These are phyloP conservation scores for Lates japonicus DNA, from an alignment of 2,797 vertebrate species.

Conservation along the genomic window DNA sequence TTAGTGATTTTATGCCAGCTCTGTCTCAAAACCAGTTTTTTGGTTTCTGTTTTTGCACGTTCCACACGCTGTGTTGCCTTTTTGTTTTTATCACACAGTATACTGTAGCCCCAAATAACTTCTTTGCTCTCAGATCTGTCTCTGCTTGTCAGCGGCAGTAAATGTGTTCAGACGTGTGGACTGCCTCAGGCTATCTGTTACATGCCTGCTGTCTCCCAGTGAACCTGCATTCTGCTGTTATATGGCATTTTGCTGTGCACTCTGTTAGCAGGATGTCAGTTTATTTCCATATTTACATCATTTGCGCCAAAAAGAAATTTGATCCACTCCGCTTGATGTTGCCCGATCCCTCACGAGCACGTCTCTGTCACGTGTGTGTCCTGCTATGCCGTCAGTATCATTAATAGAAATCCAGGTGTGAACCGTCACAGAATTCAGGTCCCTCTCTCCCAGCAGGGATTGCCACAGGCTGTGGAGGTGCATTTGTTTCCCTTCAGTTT, in stretches of 20 bases:
- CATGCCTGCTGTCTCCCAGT: slow-evolving; percentile 17
- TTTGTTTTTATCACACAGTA: slow-evolving; percentile 2
- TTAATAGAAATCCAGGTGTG: slow-evolving; percentile 11
- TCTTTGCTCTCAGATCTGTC: slow-evolving; percentile 20
- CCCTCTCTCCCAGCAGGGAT: neutral
- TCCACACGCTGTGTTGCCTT: neutral
- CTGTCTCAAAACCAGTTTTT: slow-evolving; percentile 31
- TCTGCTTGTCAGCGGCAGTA: slow-evolving; percentile 48
- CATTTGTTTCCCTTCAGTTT: slow-evolving; percentile 37
- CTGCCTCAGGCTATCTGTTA: slow-evolving; percentile 33
- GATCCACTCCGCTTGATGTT: neutral
- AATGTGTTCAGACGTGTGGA: slow-evolving; percentile 62
- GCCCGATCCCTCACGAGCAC: slow-evolving; percentile 3
- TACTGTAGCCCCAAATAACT: neutral
- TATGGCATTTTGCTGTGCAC: neutral
- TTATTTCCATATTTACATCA: slow-evolving; percentile 2
- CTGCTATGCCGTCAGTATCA: neutral
- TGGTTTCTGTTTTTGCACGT: neutral
- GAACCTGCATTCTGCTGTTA: slow-evolving; percentile 37
- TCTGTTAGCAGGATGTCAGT: neutral
- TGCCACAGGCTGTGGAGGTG: slow-evolving; percentile 11
- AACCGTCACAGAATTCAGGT: neutral
- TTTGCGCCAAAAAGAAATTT: slow-evolving; percentile 5
- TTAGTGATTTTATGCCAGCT: slow-evolving; percentile 6
- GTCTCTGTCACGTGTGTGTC: neutral